Base-by-base conservation (phyloP, 2,797 vertebrate species). In the Megaceryle alcyon region DNA sequence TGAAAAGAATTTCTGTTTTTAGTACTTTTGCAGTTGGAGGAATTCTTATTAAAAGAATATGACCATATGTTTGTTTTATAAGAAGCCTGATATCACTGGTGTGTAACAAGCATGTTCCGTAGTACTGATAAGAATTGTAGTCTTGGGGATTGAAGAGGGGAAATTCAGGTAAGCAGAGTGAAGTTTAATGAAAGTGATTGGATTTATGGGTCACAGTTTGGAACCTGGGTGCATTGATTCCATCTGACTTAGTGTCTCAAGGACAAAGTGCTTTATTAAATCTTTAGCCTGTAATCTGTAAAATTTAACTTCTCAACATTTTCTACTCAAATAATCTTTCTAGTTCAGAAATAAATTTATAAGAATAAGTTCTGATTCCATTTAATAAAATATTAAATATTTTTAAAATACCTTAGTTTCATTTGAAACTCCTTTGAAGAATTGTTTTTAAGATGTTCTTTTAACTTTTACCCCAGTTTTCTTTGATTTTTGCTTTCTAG, bases 341-440 rank as follows among this genome's bases (percentile, higher is more conserved):
- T 72, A 70, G 33, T 77, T 88, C 39, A 86, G 64, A 79, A 51
- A n/a, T 64, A 61, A 82, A 60, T 79, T 66, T 90, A 14, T 73
- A 85, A 86, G 1, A 3, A 9, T 60, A 12, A 54, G 87, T 86
- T 95, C 64, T 76, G 26, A 73, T 65, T 72, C 26, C 1, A 1
- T 84, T 69, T 54, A 86, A 83, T 65, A 14, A 90, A 84, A 92
- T 80, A 88, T 48, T 66, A 79, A 93, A 23, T 72, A 76, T 49
- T 92, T 82, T 12, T 0, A 77, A 88, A 87, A 66, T 63, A 72
- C 14, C 46, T 35, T 29, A 26, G n/a, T 64, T 90, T 57, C 70
- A 77, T 86, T 51, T 68, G 21, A 73, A 33, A 70, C 5, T 53
- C 5, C 41, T 92, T 94, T 73, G 81, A 87, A 92, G 39, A 77